Conservation (phyloP, 2,797 vertebrate genomes). For the Centroberyx gerrardi region DNA sequence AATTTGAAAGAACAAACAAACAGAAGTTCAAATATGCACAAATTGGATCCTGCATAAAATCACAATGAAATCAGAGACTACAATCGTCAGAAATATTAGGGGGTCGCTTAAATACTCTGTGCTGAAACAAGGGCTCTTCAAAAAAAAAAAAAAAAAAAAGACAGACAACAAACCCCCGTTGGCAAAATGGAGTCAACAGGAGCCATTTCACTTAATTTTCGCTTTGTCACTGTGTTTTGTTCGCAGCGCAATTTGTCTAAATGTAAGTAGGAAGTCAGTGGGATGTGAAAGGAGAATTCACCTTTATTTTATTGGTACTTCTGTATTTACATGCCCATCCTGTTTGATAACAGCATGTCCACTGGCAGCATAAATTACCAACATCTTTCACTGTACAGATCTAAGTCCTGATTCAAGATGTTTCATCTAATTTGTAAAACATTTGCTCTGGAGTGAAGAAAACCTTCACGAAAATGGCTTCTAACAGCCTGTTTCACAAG, state of each 20-base stretch:
- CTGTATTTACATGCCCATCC: too few species aligned
- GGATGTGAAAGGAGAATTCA: conserved; percentile 56
- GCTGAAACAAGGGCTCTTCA: conserved; percentile 90
- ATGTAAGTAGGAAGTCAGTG: conserved; percentile 41
- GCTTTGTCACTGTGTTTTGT: too few species aligned
- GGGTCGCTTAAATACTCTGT: conserved; percentile 83
- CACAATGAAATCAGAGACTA: conserved; percentile 86
- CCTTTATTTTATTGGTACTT: background rate
- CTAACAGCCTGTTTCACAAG: too few species aligned
- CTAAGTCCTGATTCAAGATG: too few species aligned
- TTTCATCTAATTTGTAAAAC: background rate
- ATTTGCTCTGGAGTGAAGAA: background rate
- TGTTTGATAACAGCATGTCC: too few species aligned
- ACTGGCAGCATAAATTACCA: background rate
- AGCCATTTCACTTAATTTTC: too few species aligned
- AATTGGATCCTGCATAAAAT: conserved; percentile 72
- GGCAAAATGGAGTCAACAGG: conserved; percentile 81
- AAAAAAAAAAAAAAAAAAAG: conserved; percentile 87
- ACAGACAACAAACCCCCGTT: conserved; percentile 86
- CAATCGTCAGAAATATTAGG: conserved; percentile 82
- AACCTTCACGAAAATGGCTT: background rate
- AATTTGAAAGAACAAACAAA: conserved; percentile 78
- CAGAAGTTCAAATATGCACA: conserved; percentile 83
- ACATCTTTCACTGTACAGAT: background rate
- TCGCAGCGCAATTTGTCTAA: background rate